These are phyloP conservation scores for Xestia c-nigrum DNA, from an alignment of 2,888 invertebrate species.

Conservation along the genomic window DNA sequence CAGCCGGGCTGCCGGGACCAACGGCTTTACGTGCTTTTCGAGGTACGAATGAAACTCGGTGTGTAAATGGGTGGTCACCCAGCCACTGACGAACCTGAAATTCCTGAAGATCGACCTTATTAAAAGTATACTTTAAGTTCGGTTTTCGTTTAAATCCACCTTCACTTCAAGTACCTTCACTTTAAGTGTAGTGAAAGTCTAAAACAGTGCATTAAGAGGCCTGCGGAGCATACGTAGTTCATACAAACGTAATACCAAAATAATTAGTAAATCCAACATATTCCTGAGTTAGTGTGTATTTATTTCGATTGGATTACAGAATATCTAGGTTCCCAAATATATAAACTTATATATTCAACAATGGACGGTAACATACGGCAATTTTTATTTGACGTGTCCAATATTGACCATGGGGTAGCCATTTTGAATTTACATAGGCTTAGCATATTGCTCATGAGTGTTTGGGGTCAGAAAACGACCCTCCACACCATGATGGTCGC, in stretches of 20 bases:
- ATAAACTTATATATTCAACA: conserved; percentile 32
- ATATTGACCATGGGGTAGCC: conserved; percentile 8
- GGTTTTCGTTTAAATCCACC: not conserved
- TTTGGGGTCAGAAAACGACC: not conserved
- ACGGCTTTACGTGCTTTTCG: no score
- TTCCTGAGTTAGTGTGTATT: no score
- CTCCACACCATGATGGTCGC: not conserved
- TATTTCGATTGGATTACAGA: no score
- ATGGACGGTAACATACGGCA: not conserved
- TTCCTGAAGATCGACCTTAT: not conserved
- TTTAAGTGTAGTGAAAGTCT: no score
- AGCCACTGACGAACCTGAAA: not conserved
- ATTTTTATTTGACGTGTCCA: conserved; percentile 7
- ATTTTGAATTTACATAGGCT: conserved; percentile 19
- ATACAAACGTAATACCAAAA: no score
- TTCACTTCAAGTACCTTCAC: no score
- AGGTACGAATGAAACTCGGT: not conserved
- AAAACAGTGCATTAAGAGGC: no score
- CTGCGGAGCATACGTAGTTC: no score
- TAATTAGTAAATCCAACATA: no score
- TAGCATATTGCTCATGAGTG: not conserved
- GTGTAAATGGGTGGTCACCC: not conserved
- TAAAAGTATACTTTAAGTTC: no score
- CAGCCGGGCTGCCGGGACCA: no score
- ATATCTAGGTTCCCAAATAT: no score